Base-by-base conservation (phyloP, 2,797 vertebrate genomes). In the Meda fulgida region DNA sequence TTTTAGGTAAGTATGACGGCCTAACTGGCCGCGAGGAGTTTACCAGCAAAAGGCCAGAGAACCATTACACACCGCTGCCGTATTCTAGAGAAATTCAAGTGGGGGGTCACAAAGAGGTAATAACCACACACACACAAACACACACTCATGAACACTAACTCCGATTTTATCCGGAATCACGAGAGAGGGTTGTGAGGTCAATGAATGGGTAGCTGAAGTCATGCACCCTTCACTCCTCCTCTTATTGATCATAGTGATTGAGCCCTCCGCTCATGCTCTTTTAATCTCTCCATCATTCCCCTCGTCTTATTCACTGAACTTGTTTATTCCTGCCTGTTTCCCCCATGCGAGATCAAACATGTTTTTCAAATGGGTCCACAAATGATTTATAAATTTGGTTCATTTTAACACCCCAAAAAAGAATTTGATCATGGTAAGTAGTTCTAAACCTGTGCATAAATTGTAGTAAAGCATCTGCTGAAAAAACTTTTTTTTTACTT, bases 11-110 rank as follows among this genome's bases (percentile, higher is more conserved):
- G 93, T 97, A 96, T 83, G 96, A 97, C 0, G 97, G 97, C 85
- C 94, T 97, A 89, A 97, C 96, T 0, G 96, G 97, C 69, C 93
- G 94, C 18, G 96, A 97, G 1, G 97, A 97, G 89, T 97, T 97
- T 92, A 97, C 97, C 95, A 97, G 97, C 92, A 97, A 97, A n/a
- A 94, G 97, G 97, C 58, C 97, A 97, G 91, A 95, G 97, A 85
- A 97, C 96, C 85, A 97, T 90, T 97, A 97, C 88, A 97, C n/a
- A n/a, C n/a, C 96, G 2, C 91, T 97, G 84, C n/a, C 95, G 95
- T 80, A 95, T 97, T 91, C 92, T 97, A 86, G 96, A 97, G 91
- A 97, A 96, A 89, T 95, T 95, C 60, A 95, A 93, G 0, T n/a
- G n/a, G 91, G 94, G 9, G 96, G 96, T 43, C 96, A 97, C 88